phyloP scores from a whole-genome alignment of 2,113 vertebrate genomes.

The Podarcis raffonei region DNA sequence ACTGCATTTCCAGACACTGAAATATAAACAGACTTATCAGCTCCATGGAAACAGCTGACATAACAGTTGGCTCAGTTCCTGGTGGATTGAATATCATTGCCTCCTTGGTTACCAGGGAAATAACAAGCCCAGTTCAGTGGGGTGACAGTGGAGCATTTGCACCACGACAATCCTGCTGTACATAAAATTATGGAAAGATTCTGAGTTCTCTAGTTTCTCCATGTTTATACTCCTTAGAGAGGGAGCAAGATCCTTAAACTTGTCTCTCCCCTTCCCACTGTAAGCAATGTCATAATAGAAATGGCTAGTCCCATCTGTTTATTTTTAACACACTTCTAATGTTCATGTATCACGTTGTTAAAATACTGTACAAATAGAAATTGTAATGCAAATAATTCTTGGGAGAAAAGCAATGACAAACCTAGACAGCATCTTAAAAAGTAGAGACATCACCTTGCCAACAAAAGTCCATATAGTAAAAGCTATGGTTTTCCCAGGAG shows the following conservation, averaged over 20 bases:
- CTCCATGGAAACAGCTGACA: constrained; percentile 7
- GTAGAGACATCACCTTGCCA: too few species aligned
- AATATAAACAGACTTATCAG: constrained; percentile 11
- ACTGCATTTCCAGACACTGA: background rate
- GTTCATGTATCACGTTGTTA: too few species aligned
- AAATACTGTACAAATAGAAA: too few species aligned
- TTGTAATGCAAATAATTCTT: too few species aligned
- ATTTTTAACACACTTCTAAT: too few species aligned
- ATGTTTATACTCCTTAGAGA: background rate
- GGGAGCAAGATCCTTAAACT: too few species aligned
- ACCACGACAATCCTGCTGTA: background rate
- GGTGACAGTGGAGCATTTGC: background rate
- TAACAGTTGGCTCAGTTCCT: background rate
- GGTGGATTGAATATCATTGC: constrained; percentile 2
- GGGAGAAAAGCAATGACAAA: too few species aligned
- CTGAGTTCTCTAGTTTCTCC: background rate
- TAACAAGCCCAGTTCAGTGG: constrained; percentile 35
- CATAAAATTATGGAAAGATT: background rate
- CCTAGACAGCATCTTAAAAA: too few species aligned
- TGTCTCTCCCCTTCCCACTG: background rate
- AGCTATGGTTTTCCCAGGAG: too few species aligned
- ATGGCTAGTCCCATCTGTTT: too few species aligned
- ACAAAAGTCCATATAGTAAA: too few species aligned
- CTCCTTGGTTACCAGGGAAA: constrained; percentile 1
- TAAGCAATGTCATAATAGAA: background rate